Base-by-base conservation (phyloP, 2,888 invertebrate species). In the Platycheirus rosarum region DNA sequence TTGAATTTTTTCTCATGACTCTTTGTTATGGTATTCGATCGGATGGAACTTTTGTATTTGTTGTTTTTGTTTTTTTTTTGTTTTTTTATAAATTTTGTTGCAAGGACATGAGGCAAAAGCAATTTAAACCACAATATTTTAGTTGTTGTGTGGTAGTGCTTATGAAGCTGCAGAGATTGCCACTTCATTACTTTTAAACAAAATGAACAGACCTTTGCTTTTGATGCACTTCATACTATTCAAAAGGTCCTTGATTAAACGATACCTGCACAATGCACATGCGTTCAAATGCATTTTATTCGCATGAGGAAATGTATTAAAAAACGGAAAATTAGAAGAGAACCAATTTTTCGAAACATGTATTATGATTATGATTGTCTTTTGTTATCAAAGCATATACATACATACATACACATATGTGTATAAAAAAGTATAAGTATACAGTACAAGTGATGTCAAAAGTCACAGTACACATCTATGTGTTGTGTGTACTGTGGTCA, bases 1-100 rank as follows among this genome's bases (percentile, higher is more conserved):
- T 63, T 63, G 26, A 65, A 46, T 46, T 62, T 53, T 66, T 49
- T 53, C 23, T 69, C 51, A 53, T 63, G 53, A 32, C 57, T 48
- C 23, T 53, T 23, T 60, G 32, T 66, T 66, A 32, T 53, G 26
- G 55, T 49, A 42, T 70, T 76, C 70, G 63, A 76, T 76, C 63
- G 55, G 55, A 35, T 55, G 46, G 13, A 55, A 55, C 9, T 70
- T 48, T 44, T 40, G n/a, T n/a, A n/a, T n/a, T 63, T 48, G 23
- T 35, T 18, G 6, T 29, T 16, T 18, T 26, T 23, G 8, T 40
- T 40, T 23, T 23, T 23, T 42, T 42, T 42, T 44, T 44, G 4
- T 13, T 37, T n/a, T 53, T 53, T n/a, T n/a, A n/a, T n/a, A n/a
- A n/a, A 20, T 53, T 53, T 37, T 53, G 35, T 8, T 53, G 35